Percentiles rank a stretch among this genome's conserved stretches.
phyloP scores from a whole-genome alignment of 2,113 vertebrate species.

The Galbula dea region DNA sequence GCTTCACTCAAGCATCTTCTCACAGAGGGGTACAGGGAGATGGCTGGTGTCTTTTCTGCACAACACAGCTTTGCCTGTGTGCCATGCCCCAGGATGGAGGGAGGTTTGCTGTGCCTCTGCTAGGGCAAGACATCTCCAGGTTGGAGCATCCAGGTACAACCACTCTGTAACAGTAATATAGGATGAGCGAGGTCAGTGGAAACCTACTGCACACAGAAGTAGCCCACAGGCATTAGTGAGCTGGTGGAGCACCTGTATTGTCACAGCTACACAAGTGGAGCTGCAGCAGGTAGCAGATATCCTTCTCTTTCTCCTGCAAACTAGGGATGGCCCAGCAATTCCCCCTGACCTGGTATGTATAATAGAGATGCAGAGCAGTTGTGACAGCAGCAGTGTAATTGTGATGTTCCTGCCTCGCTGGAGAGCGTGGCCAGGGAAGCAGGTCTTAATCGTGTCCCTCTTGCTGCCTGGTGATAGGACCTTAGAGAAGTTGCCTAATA shows the following conservation, averaged over 20 bases:
- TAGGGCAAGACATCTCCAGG: not conserved
- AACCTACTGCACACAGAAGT: not conserved
- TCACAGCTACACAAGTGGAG: not conserved
- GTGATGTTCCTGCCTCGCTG: rapidly evolving
- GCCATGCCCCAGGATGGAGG: rapidly evolving
- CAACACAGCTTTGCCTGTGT: not conserved
- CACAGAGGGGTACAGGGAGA: not conserved
- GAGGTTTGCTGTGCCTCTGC: not conserved
- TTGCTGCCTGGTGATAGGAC: not conserved
- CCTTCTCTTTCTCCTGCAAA: not conserved
- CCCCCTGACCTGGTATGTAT: not conserved
- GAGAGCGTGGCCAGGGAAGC: not conserved
- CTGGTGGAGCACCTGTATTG: not conserved
- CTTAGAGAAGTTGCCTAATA: conserved; percentile 10
- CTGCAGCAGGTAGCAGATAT: not conserved
- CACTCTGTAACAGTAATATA: rapidly evolving
- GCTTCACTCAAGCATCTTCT: not conserved
- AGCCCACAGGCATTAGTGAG: not conserved
- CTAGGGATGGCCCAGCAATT: not conserved
- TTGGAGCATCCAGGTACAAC: not conserved
- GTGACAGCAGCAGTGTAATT: not conserved
- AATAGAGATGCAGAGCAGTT: not conserved
- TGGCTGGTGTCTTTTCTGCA: not conserved
- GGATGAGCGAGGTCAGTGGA: not conserved
- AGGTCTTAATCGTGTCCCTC: not conserved